Evolutionary conservation across 2,113 vertebrate genomes (phyloP), one percentile per base, ranked within the genome.

Genomic region (Boulengeromyrus knoepffleri): DNA sequence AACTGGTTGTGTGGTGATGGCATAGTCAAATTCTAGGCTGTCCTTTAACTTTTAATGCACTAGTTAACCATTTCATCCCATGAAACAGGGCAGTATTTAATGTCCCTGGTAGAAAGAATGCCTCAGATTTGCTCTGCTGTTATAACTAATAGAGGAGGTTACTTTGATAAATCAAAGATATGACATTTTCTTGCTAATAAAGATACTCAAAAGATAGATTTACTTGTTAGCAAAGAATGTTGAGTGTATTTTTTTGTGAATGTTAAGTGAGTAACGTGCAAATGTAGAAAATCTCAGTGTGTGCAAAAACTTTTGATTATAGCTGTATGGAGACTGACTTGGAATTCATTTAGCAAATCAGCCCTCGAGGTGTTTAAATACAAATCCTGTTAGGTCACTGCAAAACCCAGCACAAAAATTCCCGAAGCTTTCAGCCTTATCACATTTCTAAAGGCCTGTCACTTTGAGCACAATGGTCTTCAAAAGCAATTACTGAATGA

Each of bases 401-500:
- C 17, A 42, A 80, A 80, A 80, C 15, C 36, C 74, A 80, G 74
- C 4, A 42, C 36, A 19, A 8, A 42, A 39, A 42, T 42, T 80
- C 36, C 36, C 3, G 6, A 80, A 19, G 74, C 74, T 17, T 70
- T 70, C 62, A 80, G 13, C 74, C 15, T 42, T 80, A 42, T 80
- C 31, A 80, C 74, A 80, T 42, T 80, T 80, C 31, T 80, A 42
- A 80, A 80, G 74, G 10, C 36, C 74, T 80, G 74, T 42, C 74
- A 80, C 36, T 80, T 17, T 17, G 13, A 39, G 36, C 74, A 80
- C 15, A 39, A 36, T 42, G 3, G 36, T 36, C 74, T 80, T 80
- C 74, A 80, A 80, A 80, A 80, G 74, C 74, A 80, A 42, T 80
- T 80, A 80, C 74, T 19, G 36, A 80, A 80, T 80, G 74, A 80